phyloP scores from a whole-genome alignment of 2,113 vertebrate genomes.

The Brienomyrus longianalis region DNA sequence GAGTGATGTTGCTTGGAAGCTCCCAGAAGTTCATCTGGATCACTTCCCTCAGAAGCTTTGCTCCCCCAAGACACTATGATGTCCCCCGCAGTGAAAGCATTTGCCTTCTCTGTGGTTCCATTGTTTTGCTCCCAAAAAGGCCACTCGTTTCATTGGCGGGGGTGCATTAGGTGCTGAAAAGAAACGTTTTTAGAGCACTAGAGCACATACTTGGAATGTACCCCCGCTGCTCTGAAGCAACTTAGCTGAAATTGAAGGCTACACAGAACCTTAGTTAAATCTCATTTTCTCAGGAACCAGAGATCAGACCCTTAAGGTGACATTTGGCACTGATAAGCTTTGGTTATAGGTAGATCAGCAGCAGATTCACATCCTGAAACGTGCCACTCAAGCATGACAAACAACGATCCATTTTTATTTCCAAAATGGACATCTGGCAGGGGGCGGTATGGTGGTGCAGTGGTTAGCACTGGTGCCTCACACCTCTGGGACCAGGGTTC shows the following conservation, averaged over 20 bases:
- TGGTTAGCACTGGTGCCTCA: too few relatives aligned
- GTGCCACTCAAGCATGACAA: neutral
- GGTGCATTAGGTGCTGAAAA: neutral
- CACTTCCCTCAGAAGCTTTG: constrained; percentile 26
- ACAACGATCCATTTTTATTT: neutral
- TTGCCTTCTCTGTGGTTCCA: neutral
- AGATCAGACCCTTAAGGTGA: neutral
- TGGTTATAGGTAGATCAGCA: neutral
- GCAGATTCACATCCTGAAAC: neutral
- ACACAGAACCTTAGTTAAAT: neutral
- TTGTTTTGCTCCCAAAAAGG: neutral
- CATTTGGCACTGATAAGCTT: neutral
- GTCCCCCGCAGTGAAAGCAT: neutral
- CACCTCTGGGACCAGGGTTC: too few relatives aligned
- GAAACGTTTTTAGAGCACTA: neutral
- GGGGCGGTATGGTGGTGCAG: too few relatives aligned
- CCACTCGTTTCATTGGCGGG: neutral
- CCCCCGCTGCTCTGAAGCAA: neutral
- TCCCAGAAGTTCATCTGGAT: constrained; percentile 41
- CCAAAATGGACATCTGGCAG: neutral
- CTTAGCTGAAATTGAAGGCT: neutral
- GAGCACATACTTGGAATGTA: neutral
- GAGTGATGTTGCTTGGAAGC: neutral
- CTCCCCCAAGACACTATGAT: neutral
- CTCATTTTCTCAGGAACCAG: neutral